Base-by-base conservation (phyloP, 2,113 vertebrate species). In the Anolis sagrei region DNA sequence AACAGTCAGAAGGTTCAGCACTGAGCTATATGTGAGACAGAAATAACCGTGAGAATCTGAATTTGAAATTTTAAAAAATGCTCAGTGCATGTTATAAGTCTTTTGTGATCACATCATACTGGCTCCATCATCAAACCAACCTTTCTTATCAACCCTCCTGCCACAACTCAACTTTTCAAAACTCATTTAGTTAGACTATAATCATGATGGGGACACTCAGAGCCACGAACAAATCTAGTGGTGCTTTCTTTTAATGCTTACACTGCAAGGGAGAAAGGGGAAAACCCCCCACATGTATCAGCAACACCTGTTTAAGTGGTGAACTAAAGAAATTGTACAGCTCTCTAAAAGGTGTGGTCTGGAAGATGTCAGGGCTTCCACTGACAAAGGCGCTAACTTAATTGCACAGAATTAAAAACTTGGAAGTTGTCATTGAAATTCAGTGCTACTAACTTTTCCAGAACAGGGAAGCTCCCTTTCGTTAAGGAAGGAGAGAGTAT, bases 61-160 rank as follows among this genome's bases (percentile, higher is more conserved):
- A 93, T 93, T 90, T 86, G 91, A 90, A 86, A 87, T 82, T 44
- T 44, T 44, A 44, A 83, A 93, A 86, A 87, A 86, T 89, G 92
- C 91, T 94, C 93, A 94, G 94, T 93, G 92, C 91, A 95, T 89
- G 91, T 90, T 86, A 86, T 0, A 78, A 89, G 89, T 80, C 82
- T 0, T 81, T 86, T 69, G 84, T 89, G 91, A 62, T 44, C 87
- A 51, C 85, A n/a, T 81, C 76, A 82, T 90, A 89, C 88, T 92
- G 88, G 82, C 54, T 90, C 88, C 7, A 1, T 21, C 86, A 92
- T 90, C 84, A 86, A 83, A 92, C 62, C 88, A 86, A 76, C 82
- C 70, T 79, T 44, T 83, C 78, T 34, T 86, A 79, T 25, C 88
- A 93, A 93, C 66, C 87, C 89, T 87, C 85, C 49, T 84, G 89